Evolutionary conservation across 2,797 vertebrate genomes (phyloP), one percentile per base, ranked within the genome.

Genomic region (Alectoris magna): DNA sequence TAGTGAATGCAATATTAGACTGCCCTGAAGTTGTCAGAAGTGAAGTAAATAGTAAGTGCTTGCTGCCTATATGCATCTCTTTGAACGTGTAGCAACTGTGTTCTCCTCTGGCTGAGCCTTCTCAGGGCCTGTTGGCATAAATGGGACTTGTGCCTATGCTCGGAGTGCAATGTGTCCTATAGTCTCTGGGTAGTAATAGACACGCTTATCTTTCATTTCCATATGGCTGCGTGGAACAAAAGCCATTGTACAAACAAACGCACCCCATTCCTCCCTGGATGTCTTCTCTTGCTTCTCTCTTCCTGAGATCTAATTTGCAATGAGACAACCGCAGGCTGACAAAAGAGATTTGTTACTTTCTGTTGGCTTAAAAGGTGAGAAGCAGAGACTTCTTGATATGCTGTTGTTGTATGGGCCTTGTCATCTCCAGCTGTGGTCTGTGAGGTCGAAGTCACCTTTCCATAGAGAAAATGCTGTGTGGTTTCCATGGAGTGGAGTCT

Each of bases 201-300:
- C 92, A 44, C 23, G 68, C 78, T 96, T 96, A 96, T 95, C 96
- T 96, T 85, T 84, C 36, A n/a, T 82, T 96, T 88, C 90, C 95
- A 74, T 88, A 69, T 81, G 93, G 92, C 62, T 86, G 51, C 12
- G 2, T 46, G 59, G 63, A 85, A 86, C 87, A 90, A 90, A 93
- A 90, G 23, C 43, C 56, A 58, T 67, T 80, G 51, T 76, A 24
- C 46, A 87, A 89, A 80, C 59, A 92, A 87, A 91, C 78, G 41
- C 43, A 64, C 38, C 49, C 41, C 39, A 53, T 68, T 56, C 68
- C 72, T 93, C 34, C 73, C 7, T 78, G 62, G 38, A 12, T 67
- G 16, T 92, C 91, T 87, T 93, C 48, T 81, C 72, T 87, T 89
- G 31, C 71, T 58, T 69, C 38, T 71, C 27, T 85, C 60, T 81